A percentile compares a stretch with the other conserved stretches of the same genome.
These are phyloP conservation scores for Lasioglossum malachurum DNA, from an alignment of 2,888 invertebrate species.

Conservation along the genomic window DNA sequence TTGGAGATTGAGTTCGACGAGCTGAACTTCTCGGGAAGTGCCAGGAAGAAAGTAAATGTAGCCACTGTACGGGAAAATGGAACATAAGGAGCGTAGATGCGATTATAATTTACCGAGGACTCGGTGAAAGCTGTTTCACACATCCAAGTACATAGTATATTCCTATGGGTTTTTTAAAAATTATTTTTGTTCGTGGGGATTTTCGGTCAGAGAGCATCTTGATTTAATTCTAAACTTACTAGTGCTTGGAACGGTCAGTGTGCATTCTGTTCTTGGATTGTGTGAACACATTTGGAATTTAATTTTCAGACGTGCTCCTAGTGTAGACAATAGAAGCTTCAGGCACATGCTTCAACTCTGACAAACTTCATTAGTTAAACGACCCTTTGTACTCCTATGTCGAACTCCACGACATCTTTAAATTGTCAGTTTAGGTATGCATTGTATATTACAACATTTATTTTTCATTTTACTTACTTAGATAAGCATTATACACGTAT, in stretches of 20 bases:
- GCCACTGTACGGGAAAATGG: not conserved
- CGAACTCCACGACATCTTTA: not conserved
- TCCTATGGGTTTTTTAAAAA: not conserved
- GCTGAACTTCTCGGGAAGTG: not conserved
- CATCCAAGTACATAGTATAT: not conserved
- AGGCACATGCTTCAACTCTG: not conserved
- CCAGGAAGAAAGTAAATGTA: not conserved
- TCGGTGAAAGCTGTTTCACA: not conserved
- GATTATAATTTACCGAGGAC: not conserved
- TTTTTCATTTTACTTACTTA: not conserved
- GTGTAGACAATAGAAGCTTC: not conserved
- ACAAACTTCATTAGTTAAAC: not conserved
- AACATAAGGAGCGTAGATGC: not conserved
- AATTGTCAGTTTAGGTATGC: not conserved
- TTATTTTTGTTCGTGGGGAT: not conserved
- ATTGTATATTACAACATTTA: not conserved
- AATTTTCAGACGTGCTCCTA: not conserved
- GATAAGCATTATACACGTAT: not conserved
- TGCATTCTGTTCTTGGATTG: not conserved
- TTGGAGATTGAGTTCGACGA: conserved; percentile 8
- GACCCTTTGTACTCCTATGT: not conserved
- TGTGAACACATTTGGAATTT: not conserved
- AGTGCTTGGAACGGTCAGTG: not conserved
- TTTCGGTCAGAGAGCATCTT: not conserved
- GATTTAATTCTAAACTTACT: no score